These are phyloP conservation scores for Drosophila littoralis DNA, from an alignment of 1,140 invertebrate species.

Conservation along the genomic window DNA sequence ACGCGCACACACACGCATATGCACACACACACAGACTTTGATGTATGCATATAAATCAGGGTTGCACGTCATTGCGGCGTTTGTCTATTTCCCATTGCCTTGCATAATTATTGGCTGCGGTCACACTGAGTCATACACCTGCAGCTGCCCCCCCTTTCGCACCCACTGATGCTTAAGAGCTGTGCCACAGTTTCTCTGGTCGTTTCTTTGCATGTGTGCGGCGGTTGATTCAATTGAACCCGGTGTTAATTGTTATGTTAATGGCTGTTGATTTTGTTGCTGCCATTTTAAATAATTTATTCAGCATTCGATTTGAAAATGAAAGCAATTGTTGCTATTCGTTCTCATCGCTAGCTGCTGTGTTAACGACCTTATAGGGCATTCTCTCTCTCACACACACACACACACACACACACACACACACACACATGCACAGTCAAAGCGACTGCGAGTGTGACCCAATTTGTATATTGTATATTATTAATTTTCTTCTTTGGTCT, in stretches of 20 bases:
- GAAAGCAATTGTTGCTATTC: constrained; percentile 32
- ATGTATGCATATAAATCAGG: background rate
- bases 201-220: constrained; percentile 5
- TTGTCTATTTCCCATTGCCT: constrained; percentile 36
- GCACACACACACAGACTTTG: background rate
- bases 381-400: too few species aligned
- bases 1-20: background rate
- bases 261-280: constrained; percentile 22
- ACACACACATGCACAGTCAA: constrained; percentile 1
- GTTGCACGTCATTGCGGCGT: constrained; percentile 1
- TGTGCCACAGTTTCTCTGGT: background rate
- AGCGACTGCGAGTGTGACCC: constrained; percentile 24
- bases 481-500: constrained; percentile 8
- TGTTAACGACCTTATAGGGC: constrained; percentile 35
- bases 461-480: constrained; percentile 9
- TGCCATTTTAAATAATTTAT: constrained; percentile 59
- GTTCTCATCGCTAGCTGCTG: constrained; percentile 1
- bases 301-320: constrained; percentile 64
- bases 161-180: constrained; percentile 3
- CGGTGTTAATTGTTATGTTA: constrained; percentile 66
- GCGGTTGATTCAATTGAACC: constrained; percentile 65
- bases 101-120: constrained; percentile 44
- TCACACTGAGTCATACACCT: constrained; percentile 48
- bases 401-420: too few species aligned
- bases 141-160: constrained; percentile 17